Conservation (phyloP, 1,140 invertebrate genomes). For the Rhagoletis pomonella region DNA sequence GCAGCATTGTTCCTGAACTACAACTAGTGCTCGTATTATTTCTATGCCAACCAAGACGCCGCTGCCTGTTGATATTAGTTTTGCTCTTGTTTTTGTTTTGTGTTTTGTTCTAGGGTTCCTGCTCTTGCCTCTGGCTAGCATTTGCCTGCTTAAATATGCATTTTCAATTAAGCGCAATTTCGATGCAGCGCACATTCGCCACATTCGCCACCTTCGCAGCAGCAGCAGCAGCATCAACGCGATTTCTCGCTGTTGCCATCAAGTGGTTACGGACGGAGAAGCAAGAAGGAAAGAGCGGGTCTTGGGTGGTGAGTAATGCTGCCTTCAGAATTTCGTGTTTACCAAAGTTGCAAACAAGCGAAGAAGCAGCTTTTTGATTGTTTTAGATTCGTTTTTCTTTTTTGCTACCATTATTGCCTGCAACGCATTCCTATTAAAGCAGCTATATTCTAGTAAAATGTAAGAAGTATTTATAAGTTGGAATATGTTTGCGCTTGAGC, state of each 20-base stretch:
- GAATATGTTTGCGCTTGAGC: neutral
- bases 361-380: slow-evolving; percentile 10
- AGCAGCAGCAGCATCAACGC: neutral
- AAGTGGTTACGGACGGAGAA: neutral
- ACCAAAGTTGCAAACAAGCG: slow-evolving; percentile 25
- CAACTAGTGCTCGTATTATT: no score
- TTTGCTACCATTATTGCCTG: neutral
- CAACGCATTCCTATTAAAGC: neutral
- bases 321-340: slow-evolving; percentile 32
- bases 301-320: neutral
- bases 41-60: neutral
- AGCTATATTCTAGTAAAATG: neutral
- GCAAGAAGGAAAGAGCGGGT: no score
- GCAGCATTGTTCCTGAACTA: neutral
- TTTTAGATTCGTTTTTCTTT: slow-evolving; percentile 9
- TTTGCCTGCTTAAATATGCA: slow-evolving; percentile 53
- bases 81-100: neutral
- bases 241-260: neutral
- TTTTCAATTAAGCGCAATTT: slow-evolving; percentile 56
- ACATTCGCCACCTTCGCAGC: slow-evolving; percentile 25
- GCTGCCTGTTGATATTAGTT: slow-evolving; percentile 24
- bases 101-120: neutral
- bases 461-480: neutral
- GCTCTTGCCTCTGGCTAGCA: neutral
- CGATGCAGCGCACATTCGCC: slow-evolving; percentile 18